These are phyloP conservation scores for Montifringilla adamsi DNA, from an alignment of 2,113 vertebrate species.

Conservation along the genomic window DNA sequence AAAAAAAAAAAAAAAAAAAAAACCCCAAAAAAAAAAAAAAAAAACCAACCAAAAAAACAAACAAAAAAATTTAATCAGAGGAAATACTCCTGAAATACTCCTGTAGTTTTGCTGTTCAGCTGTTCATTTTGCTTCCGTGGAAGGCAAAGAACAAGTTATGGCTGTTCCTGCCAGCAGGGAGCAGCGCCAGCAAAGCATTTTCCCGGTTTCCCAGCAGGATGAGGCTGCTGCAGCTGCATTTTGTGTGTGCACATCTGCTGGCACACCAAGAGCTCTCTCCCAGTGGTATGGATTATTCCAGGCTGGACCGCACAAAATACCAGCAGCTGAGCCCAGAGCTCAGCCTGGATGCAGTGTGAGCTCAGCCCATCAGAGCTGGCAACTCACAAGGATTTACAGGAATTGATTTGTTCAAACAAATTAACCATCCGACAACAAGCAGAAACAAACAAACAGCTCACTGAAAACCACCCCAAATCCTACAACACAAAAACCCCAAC, in stretches of 20 bases:
- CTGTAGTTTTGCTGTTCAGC: background rate
- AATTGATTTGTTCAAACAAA: background rate
- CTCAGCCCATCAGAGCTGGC: background rate
- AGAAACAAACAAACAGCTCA: background rate
- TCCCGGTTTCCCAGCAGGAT: background rate
- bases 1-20: too few relatives aligned
- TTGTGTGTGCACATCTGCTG: background rate
- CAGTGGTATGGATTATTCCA: accelerated
- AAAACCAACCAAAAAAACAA: too few relatives aligned
- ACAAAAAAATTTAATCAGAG: too few relatives aligned
- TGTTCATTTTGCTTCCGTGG: accelerated
- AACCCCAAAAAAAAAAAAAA: background rate
- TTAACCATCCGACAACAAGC: background rate
- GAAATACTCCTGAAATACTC: accelerated
- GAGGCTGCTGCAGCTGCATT: background rate
- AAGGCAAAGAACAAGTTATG: background rate
- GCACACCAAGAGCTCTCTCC: background rate
- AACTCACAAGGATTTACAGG: background rate
- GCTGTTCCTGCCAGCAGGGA: slow-evolving; percentile 55
- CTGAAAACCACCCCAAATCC: background rate
- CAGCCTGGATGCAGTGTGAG: background rate
- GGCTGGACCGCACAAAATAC: background rate
- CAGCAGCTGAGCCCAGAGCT: background rate
- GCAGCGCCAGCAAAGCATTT: background rate
- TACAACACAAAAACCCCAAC: background rate